Base-by-base conservation (phyloP, 2,797 vertebrate species). In the Cynodonichthys magdalenae region DNA sequence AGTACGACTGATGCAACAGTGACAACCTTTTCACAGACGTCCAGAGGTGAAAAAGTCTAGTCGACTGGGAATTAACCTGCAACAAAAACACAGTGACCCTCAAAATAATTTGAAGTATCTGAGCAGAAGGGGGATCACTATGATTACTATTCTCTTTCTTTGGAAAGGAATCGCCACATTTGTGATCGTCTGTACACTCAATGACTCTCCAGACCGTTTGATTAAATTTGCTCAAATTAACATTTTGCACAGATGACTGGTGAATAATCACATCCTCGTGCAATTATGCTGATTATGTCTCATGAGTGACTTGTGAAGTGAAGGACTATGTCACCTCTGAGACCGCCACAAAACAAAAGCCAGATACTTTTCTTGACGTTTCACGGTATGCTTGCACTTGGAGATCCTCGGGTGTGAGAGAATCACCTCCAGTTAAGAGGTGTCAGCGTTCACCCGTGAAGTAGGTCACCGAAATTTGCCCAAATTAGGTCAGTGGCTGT, bases 401-500 rank as follows among this genome's bases (percentile, higher is more conserved):
- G 51, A 77, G 72, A 70, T 80, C 60, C 80, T 80, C 71, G 78
- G 63, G 69, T 52, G 66, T 49, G 75, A 73, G 70, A 83, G 76
- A 84, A 80, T 84, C 78, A 67, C 82, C 82, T 87, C 81, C 86
- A 61, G 67, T 85, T 86, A 85, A 80, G 82, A 90, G 24, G 24
- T 24, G 83, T 85, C 88, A 85, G 85, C 85, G 87, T 85, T 87
- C 87, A 86, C 82, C 87, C 87, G 86, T 89, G 79, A 91, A 91
- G 82, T 90, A 89, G 90, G 90, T 90, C 90, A 92, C 77, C 79
- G 81, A 92, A 88, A 90, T 89, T 85, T 88, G 82, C 79, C 89
- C 86, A 91, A 92, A 92, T 90, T 89, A 92, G 89, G 89, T 91
- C 88, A 90, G 75, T 83, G 73, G 85, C 82, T 88, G 87, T 92